Conservation (phyloP, 2,797 vertebrate genomes). For the Lacerta agilis region DNA sequence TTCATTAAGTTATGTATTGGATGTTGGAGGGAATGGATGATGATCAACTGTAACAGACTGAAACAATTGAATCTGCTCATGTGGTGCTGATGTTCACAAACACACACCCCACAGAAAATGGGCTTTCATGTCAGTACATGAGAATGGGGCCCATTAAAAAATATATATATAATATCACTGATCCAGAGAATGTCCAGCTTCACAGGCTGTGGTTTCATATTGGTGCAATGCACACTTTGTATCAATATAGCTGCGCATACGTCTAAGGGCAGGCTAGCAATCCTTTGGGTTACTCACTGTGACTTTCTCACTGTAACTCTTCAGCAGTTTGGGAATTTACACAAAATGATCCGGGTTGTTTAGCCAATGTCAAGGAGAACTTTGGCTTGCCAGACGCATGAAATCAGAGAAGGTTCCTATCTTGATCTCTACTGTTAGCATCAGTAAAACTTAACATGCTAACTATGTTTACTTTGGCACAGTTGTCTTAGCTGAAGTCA, state of each 20-base stretch:
- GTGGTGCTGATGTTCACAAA: not conserved
- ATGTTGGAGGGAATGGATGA: not conserved
- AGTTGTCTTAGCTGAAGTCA: not conserved
- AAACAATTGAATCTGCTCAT: not conserved
- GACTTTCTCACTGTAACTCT: not conserved
- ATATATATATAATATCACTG: not conserved
- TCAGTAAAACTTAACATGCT: constrained; percentile 20
- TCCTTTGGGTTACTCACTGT: not conserved
- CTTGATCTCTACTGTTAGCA: constrained; percentile 13
- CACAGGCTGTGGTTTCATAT: not conserved
- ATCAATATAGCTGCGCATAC: not conserved
- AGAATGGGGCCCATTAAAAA: too few relatives aligned
- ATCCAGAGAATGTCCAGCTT: not conserved
- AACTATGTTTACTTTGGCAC: constrained; percentile 25
- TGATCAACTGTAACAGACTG: not conserved
- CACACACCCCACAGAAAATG: not conserved
- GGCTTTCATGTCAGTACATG: not conserved
- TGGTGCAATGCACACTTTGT: not conserved
- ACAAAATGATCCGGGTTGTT: not conserved
- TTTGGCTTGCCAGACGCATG: not conserved
- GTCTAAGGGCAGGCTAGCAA: not conserved
- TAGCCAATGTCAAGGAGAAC: not conserved
- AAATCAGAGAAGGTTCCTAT: not conserved
- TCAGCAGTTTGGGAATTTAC: not conserved
- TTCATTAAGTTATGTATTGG: too few relatives aligned